Evolutionary conservation across 2,888 invertebrate species (phyloP).

Genomic region (Alcis repandata): DNA sequence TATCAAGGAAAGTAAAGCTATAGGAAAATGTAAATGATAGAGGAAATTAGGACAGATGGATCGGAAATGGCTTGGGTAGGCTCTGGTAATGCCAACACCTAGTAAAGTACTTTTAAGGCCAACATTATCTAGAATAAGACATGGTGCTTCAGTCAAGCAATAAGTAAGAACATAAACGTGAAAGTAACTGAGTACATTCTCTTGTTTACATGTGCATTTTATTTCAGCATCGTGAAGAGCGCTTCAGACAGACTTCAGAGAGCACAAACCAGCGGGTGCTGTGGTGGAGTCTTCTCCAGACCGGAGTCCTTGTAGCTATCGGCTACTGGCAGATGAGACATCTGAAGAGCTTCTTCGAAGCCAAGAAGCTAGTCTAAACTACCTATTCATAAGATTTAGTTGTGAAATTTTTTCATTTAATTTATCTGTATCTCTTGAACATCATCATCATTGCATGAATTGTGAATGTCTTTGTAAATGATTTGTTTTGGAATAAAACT

Average conservation of each 20-base stretch:
- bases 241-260: constrained; percentile 98
- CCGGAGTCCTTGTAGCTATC: constrained; percentile 95
- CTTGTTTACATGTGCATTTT: not conserved
- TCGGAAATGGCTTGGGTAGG: no score
- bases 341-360: constrained; percentile 99
- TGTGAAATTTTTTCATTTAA: constrained; percentile 46
- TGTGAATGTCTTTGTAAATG: constrained; percentile 61
- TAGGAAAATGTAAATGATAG: no score
- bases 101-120: no score
- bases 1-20: no score
- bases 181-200: no score
- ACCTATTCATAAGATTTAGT: constrained; percentile 38
- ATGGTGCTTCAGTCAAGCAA: no score
- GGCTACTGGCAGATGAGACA: constrained; percentile 99
- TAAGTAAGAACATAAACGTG: no score
- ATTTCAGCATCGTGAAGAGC: constrained; percentile 97
- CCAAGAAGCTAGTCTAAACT: constrained; percentile 97
- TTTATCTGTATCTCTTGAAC: constrained; percentile 42
- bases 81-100: no score
- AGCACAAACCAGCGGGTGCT: constrained; percentile 98
- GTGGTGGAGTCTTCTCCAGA: constrained; percentile 99
- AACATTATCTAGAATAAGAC: no score
- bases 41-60: no score
- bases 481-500: constrained; percentile 73
- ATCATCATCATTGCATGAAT: constrained; percentile 34